Evolutionary conservation across 2,888 invertebrate species (phyloP).

Genomic region (Eucera pruinosa): DNA sequence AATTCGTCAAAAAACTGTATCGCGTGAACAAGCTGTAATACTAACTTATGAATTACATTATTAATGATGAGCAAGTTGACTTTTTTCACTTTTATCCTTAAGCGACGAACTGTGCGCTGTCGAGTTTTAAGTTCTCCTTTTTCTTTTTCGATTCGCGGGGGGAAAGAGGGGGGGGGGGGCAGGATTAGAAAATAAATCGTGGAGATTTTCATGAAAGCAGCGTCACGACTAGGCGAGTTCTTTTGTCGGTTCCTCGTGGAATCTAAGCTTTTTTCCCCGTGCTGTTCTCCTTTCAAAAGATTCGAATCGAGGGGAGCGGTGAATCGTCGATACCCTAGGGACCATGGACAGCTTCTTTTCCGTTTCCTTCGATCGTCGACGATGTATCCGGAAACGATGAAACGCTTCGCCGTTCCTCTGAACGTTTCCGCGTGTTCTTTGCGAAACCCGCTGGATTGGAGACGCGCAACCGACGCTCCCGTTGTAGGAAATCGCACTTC

Average conservation of each 20-base stretch:
- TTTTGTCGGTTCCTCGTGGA: too few relatives aligned
- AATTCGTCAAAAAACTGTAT: too few relatives aligned
- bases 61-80: too few relatives aligned
- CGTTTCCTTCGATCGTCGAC: not conserved
- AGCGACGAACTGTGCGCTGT: too few relatives aligned
- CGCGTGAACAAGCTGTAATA: too few relatives aligned
- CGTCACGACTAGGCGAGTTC: not conserved
- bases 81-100: too few relatives aligned
- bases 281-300: not conserved
- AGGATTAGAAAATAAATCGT: not conserved
- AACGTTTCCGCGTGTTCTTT: not conserved
- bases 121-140: too few relatives aligned
- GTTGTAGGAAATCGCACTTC: not conserved
- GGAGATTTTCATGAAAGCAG: not conserved
- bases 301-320: not conserved
- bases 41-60: too few relatives aligned
- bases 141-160: too few relatives aligned
- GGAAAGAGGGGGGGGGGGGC: too few relatives aligned
- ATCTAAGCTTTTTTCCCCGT: not conserved
- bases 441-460: not conserved
- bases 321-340: not conserved
- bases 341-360: not conserved
- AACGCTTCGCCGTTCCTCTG: constrained; percentile 1
- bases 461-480: not conserved
- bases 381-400: constrained; percentile 1